Percentiles rank a stretch among this genome's conserved stretches.
phyloP scores from a whole-genome alignment of 1,140 invertebrate species.

The Drosophila erecta region DNA sequence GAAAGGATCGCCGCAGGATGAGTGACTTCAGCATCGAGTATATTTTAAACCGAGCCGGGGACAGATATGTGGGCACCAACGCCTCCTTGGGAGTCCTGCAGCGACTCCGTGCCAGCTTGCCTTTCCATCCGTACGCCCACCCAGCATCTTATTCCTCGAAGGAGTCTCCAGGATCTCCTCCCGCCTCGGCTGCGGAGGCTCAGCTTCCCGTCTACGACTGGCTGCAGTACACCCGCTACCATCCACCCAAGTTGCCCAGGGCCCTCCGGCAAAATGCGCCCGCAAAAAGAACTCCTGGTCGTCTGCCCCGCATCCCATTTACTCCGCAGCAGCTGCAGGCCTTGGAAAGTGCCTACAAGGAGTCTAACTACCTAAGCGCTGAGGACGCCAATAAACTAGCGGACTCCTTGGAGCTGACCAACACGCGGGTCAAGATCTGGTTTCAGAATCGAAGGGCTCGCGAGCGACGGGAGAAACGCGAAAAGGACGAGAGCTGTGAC shows the following conservation, averaged over 20 bases:
- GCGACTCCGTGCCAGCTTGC: conserved; percentile 34
- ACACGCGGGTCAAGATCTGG: conserved; percentile 91
- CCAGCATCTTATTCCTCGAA: conserved; percentile 9
- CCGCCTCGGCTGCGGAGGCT: conserved; percentile 20
- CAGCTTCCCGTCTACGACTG: conserved; percentile 85
- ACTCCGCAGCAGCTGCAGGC: conserved; percentile 85
- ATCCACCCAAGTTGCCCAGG: conserved; percentile 89
- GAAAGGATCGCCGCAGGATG: conserved; percentile 60
- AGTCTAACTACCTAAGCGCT: conserved; percentile 85
- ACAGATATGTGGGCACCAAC: conserved; percentile 75
- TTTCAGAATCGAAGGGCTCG: conserved; percentile 92
- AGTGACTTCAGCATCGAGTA: conserved; percentile 86
- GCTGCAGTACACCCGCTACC: conserved; percentile 90
- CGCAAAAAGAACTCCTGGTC: conserved; percentile 85
- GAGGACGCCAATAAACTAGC: conserved; percentile 85
- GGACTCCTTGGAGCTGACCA: conserved; percentile 84
- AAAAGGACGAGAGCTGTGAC: conserved; percentile 77
- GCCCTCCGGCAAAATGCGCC: conserved; percentile 60
- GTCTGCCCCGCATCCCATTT: conserved; percentile 85
- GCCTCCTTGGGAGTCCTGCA: conserved; percentile 62
- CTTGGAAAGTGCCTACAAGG: conserved; percentile 85
- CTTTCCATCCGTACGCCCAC: conserved; percentile 58
- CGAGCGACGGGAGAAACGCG: conserved; percentile 87
- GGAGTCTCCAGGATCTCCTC: conserved; percentile 34
- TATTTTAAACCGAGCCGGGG: conserved; percentile 85